Base-by-base conservation (phyloP, 2,113 vertebrate species). In the Aldabrachelys gigantea region DNA sequence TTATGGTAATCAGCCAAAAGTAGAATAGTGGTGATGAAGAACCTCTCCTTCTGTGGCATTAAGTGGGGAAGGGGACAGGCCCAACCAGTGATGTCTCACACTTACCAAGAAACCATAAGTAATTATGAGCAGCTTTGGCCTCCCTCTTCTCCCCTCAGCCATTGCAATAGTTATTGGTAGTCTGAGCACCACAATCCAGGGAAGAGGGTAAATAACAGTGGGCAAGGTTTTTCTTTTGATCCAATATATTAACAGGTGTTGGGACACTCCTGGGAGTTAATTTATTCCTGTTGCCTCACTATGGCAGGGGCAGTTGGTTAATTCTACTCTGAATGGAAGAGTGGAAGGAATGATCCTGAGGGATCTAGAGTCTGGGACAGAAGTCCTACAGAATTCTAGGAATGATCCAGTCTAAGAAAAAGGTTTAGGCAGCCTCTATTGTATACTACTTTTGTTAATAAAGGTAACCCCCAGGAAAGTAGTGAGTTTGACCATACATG, bases 391-490 rank as follows among this genome's bases (percentile, higher is more conserved):
- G 84, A 85, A 50, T 47, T 72, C n/a, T 85, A 35, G 10, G 35
- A 41, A 53, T 52, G 50, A 35, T 21, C 12, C n/a, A 47, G 1
- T 52, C 38, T 92, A 84, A 87, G 31, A 29, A 81, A 41, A 78
- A 75, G 22, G 5, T 35, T 84, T 50, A n/a, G 13, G 9, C 21
- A 52, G 69, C 47, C 65, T 31, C 41, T 93, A 50, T 82, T 38
- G 27, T 59, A 50, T 47, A 25, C 0, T 1, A 10, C 29, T 5
- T 0, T 0, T 35, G 35, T n/a, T 82, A 53, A 27, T 87, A 41
- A 87, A 93, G 88, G 44, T 72, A 80, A 85, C 12, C 10, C 16
- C 7, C 19, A 31, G 82, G 35, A 65, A 10, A 24, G 50, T 75
- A 78, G 10, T 4, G 6, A 2, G 0, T 65, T 65, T 65, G 59